Base-by-base conservation (phyloP, 2,888 invertebrate genomes). In the Dermolepida albohirtum region DNA sequence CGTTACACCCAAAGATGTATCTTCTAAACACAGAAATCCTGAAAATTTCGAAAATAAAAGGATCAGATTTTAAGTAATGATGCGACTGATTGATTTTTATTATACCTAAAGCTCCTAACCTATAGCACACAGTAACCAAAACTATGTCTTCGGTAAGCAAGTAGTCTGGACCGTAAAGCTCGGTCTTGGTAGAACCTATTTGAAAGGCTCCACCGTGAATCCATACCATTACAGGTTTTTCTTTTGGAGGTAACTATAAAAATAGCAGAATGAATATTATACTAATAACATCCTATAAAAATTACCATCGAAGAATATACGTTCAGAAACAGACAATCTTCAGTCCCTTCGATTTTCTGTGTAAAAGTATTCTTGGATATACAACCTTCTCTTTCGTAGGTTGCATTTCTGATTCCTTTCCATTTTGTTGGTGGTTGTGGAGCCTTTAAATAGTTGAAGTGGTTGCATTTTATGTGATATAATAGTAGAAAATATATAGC, bases 11-110 rank as follows among this genome's bases (percentile, higher is more conserved):
- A 86, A 74, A 1, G 82, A 77, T 6, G 81, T 75, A 70, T 87
- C 86, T 62, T 83, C 79, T 0, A 86, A 76, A 39, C 82, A 82
- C 34, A 86, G 78, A 67, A 87, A 87, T 14, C 86, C 86, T 86
- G 67, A 59, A 78, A 76, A 27, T 5, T 43, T n/a, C 2, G 4
- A 14, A 40, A n/a, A 4, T 29, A 11, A 22, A 40, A 1, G 14
- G n/a, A n/a, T n/a, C 12, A 34, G 2, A n/a, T 27, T n/a, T 52
- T n/a, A n/a, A 27, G 10, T 22, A 49, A 49, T 49, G 5, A 4
- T 14, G 7, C 22, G 1, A 22, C 34, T 29, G 14, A 11, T 8
- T 10, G 10, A 5, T 50, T 41, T 27, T 6, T 14, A 7, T 39
- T 40, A 29, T 55, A 67, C 73, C 70, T 51, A 74, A 65, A 8